Conservation (phyloP, 1,140 invertebrate genomes). For the Eupeodes corollae region DNA sequence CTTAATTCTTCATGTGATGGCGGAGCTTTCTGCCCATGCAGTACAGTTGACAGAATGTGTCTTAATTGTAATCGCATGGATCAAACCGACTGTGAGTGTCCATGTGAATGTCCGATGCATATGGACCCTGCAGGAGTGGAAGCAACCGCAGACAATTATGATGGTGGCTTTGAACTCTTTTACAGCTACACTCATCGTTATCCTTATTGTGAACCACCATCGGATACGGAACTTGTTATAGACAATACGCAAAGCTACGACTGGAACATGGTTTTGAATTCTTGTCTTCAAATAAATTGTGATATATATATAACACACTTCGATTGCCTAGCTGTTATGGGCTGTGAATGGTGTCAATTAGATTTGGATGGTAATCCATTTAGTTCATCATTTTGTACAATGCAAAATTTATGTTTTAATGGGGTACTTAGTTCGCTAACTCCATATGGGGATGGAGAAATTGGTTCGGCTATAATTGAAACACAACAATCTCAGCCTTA, state of each 20-base stretch:
- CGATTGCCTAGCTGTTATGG: conserved; percentile 71
- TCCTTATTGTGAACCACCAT: conserved; percentile 28
- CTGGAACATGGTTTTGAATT: conserved; percentile 12
- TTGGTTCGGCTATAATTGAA: conserved; percentile 37
- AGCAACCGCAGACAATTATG: conserved; percentile 19
- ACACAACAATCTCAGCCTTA: conserved; percentile 42
- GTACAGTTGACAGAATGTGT: conserved; percentile 77
- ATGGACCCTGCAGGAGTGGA: conserved; percentile 18
- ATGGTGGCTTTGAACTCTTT: conserved; percentile 12
- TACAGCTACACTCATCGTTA: conserved; percentile 29
- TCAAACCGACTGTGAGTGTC: conserved; percentile 88
- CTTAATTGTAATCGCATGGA: conserved; percentile 91
- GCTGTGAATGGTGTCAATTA: conserved; percentile 84
- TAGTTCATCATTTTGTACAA: conserved; percentile 62
- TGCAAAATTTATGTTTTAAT: conserved; percentile 70
- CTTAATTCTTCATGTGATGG: conserved; percentile 67
- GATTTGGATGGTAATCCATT: conserved; percentile 63
- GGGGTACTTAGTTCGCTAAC: conserved; percentile 65
- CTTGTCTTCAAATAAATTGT: conserved; percentile 66
- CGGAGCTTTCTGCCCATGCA: conserved; percentile 83
- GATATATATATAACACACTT: conserved; percentile 59
- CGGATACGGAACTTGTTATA: conserved; percentile 28
- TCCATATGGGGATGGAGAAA: conserved; percentile 60
- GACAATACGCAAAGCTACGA: conserved; percentile 12
- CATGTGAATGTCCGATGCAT: conserved; percentile 78